Conservation (phyloP, 2,888 invertebrate genomes). For the Scaptodrosophila latifasciaeformis region DNA sequence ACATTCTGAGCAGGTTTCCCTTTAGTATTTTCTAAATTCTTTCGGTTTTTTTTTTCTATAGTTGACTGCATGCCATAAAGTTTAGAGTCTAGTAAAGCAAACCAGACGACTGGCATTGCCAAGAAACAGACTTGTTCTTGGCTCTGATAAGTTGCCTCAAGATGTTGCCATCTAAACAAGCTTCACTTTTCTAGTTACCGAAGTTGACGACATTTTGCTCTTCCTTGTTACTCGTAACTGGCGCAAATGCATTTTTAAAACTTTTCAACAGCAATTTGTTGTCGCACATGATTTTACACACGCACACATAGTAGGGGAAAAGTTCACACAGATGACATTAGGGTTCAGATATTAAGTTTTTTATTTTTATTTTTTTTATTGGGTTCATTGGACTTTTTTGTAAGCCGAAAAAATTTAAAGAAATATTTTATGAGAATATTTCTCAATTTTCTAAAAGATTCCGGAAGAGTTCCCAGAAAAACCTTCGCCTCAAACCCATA, state of each 20-base stretch:
- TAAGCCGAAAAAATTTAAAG: no score
- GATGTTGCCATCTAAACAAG: slow-evolving; percentile 14
- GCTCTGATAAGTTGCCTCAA: slow-evolving; percentile 20
- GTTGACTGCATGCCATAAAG: not conserved
- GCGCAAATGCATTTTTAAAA: slow-evolving; percentile 54
- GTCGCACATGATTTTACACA: slow-evolving; percentile 42
- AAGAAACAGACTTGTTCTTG: not conserved
- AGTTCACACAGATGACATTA: not conserved
- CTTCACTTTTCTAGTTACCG: not conserved
- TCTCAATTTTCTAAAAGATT: no score
- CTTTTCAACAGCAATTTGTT: slow-evolving; percentile 55
- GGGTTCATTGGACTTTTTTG: no score
- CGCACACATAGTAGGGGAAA: slow-evolving; percentile 4
- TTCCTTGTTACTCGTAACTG: not conserved
- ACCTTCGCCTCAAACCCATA: no score
- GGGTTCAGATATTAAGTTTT: no score
- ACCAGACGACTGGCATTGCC: not conserved
- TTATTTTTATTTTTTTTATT: no score
- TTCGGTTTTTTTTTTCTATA: no score
- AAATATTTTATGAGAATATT: no score
- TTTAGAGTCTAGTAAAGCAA: slow-evolving; percentile 9
- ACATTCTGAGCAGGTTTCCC: slow-evolving; percentile 5
- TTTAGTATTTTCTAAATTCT: no score
- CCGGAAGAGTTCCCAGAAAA: no score
- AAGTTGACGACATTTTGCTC: not conserved